A percentile compares a stretch with the other conserved stretches of the same genome.
Conservation (phyloP, 2,113 vertebrate genomes). For the Empidonax traillii region DNA sequence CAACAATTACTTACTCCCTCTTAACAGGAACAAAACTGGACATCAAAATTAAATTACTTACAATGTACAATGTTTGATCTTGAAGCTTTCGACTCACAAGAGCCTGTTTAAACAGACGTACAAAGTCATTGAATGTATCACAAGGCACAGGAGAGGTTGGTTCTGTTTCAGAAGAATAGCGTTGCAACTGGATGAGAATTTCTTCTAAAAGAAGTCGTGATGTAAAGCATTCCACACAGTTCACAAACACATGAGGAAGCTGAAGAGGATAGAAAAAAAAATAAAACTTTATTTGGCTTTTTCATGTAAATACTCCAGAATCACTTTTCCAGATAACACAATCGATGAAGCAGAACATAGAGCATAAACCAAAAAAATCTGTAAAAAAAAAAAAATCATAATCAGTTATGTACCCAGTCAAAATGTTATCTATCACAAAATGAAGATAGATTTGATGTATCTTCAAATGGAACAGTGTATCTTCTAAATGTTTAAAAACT, state of each 20-base stretch:
- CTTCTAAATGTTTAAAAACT: background rate
- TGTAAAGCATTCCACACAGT: slow-evolving; percentile 87
- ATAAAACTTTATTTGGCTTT: background rate
- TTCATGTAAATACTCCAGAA: background rate
- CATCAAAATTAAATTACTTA: slow-evolving; percentile 74
- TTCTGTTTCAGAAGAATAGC: slow-evolving; percentile 47
- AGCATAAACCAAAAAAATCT: background rate
- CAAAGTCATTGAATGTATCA: slow-evolving; percentile 88
- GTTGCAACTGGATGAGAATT: slow-evolving; percentile 84
- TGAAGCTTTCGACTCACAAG: slow-evolving; percentile 54
- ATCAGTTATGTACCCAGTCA: background rate
- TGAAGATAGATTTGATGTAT: background rate
- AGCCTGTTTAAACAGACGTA: slow-evolving; percentile 84
- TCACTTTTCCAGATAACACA: background rate
- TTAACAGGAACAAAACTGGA: background rate
- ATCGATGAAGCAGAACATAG: background rate
- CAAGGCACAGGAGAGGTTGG: slow-evolving; percentile 70
- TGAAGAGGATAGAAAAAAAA: slow-evolving; percentile 35
- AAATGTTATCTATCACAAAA: background rate
- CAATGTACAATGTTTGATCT: slow-evolving; percentile 87
- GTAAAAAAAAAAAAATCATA: background rate
- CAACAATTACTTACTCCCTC: background rate
- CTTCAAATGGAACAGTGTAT: background rate
- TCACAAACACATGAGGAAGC: slow-evolving; percentile 88
- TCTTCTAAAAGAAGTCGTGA: slow-evolving; percentile 85